Conservation (phyloP, 2,888 invertebrate species). For the Erebia epiphron region DNA sequence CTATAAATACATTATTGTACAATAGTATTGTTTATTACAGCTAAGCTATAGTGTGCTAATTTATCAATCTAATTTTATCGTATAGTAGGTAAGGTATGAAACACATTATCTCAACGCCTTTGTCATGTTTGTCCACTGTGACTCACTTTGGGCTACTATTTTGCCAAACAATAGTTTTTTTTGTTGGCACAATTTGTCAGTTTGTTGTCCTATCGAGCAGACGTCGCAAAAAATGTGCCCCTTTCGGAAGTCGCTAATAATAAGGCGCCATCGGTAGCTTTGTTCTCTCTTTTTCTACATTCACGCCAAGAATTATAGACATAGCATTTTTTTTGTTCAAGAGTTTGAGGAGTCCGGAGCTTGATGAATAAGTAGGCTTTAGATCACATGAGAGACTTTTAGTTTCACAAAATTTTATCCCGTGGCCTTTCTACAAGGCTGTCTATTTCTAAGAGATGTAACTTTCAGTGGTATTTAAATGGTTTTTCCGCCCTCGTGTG, state of each 20-base stretch:
- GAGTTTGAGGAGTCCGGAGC: neutral
- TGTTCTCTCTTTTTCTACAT: slow-evolving; percentile 54
- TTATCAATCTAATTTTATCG: no score
- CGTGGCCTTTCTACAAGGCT: neutral
- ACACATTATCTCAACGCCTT: neutral
- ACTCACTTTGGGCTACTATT: slow-evolving; percentile 47
- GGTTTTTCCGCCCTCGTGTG: no score
- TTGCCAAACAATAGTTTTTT: slow-evolving; percentile 60
- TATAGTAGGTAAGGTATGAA: neutral
- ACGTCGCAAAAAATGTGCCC: slow-evolving; percentile 62
- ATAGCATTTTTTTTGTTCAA: slow-evolving; percentile 10
- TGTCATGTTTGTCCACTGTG: slow-evolving; percentile 47
- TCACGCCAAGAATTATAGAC: slow-evolving; percentile 28
- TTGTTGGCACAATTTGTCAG: slow-evolving; percentile 77
- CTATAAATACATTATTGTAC: no score
- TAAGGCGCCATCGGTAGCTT: slow-evolving; percentile 78
- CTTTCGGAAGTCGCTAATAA: slow-evolving; percentile 80
- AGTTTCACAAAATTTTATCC: neutral
- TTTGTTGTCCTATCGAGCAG: slow-evolving; percentile 68
- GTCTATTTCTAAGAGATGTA: no score
- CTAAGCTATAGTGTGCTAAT: no score
- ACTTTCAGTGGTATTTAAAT: no score
- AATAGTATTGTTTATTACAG: no score
- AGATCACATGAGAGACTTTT: neutral
- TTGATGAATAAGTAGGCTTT: neutral